Percentiles rank a stretch among this genome's conserved stretches.
Conservation (phyloP, 1,140 invertebrate genomes). For the Drosophila lacertosa region DNA sequence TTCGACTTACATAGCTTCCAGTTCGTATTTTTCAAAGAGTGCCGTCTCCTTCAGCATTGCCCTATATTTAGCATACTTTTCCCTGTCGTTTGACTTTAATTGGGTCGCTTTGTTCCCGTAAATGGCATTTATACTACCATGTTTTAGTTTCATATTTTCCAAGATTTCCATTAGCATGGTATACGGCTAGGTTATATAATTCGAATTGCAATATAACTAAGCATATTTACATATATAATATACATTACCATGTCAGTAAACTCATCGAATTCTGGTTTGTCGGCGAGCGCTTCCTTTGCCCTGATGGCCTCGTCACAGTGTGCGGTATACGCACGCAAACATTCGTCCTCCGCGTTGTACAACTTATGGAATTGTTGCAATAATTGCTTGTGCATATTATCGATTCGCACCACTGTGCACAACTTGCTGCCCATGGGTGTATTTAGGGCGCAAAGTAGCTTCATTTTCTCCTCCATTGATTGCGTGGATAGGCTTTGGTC, state of each 20-base stretch:
- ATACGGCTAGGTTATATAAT: not conserved
- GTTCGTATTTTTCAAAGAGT: not conserved
- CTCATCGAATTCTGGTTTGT: conserved; percentile 9
- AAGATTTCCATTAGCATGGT: not conserved
- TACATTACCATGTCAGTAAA: conserved; percentile 28
- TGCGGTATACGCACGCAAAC: not conserved
- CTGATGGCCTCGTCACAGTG: conserved; percentile 23
- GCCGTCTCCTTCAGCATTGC: conserved; percentile 4
- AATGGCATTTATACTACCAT: not conserved
- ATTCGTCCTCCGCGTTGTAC: conserved; percentile 2
- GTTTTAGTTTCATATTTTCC: not conserved
- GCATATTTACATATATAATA: too few relatives aligned
- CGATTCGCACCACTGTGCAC: not conserved
- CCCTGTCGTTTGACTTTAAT: not conserved
- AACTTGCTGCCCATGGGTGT: not conserved
- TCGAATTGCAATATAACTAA: not conserved
- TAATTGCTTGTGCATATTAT: conserved; percentile 10
- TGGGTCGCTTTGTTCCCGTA: not conserved
- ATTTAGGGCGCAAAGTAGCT: conserved; percentile 1
- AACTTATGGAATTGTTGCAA: conserved; percentile 9
- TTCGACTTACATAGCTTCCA: conserved; percentile 16
- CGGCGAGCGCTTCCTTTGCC: not conserved
- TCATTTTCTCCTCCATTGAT: conserved; percentile 4
- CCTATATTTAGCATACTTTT: conserved; percentile 4
- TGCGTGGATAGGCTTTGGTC: not conserved